phyloP scores from a whole-genome alignment of 2,888 invertebrate species.

The Entomobrya proxima region DNA sequence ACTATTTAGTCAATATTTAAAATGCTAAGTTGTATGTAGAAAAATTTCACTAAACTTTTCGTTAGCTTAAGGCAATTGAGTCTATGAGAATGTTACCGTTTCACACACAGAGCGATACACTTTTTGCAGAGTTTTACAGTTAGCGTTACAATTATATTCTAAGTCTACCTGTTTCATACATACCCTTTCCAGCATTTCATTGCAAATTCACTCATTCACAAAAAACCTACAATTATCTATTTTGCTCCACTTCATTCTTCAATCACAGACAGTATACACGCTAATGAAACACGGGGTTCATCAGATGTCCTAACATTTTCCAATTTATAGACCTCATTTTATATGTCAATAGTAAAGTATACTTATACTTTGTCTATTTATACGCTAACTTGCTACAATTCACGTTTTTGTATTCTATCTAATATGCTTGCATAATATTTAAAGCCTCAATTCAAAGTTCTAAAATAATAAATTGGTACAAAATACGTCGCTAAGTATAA shows the following conservation, averaged over 20 bases:
- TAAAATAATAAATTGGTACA: no score
- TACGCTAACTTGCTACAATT: neutral
- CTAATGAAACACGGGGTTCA: conserved; percentile 48
- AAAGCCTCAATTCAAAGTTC: no score
- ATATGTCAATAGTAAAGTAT: neutral
- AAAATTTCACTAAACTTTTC: no score
- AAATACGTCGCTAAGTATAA: no score
- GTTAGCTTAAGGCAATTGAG: no score
- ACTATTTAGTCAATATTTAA: no score
- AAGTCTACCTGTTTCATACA: no score
- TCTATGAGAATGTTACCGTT: no score
- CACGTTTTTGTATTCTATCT: neutral
- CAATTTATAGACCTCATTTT: neutral
- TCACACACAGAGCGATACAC: no score
- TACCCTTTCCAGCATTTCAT: neutral
- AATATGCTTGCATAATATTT: neutral
- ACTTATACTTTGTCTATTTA: neutral
- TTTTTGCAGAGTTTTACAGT: no score
- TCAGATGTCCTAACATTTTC: conserved; percentile 13
- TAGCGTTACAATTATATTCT: no score
- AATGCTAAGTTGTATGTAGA: no score
- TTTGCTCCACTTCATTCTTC: conserved; percentile 48
- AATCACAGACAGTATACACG: conserved; percentile 59
- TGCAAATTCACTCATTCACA: conserved; percentile 12
- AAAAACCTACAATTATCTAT: neutral